phyloP scores from a whole-genome alignment of 2,797 vertebrate species.

The Neoniphon sammara region DNA sequence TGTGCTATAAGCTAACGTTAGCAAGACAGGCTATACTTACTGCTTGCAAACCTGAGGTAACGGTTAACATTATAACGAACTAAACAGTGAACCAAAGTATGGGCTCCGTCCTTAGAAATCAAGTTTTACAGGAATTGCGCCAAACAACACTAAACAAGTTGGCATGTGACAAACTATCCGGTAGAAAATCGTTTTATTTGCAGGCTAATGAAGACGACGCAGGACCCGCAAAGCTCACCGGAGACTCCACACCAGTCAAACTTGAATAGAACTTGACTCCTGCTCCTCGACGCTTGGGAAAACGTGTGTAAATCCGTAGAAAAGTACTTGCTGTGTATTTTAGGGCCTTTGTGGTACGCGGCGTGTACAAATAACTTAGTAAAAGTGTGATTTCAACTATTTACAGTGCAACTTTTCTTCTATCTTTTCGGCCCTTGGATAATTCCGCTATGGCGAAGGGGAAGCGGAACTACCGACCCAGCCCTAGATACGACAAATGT shows the following conservation, averaged over 20 bases:
- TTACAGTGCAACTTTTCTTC: constrained; percentile 74
- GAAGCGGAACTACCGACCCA: constrained; percentile 84
- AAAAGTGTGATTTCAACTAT: constrained; percentile 56
- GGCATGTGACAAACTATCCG: background rate
- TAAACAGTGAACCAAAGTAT: background rate
- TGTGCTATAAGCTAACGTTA: constrained; percentile 71
- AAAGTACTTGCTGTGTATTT: constrained; percentile 31
- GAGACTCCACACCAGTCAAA: constrained; percentile 66
- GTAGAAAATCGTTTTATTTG: constrained; percentile 24
- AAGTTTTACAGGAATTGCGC: background rate
- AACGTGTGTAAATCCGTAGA: constrained; percentile 44
- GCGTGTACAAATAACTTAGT: constrained; percentile 20
- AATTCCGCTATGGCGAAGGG: constrained; percentile 79
- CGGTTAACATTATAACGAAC: background rate
- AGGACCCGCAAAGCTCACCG: constrained; percentile 68
- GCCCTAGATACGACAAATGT: constrained; percentile 57
- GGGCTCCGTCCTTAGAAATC: background rate
- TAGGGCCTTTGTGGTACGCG: background rate
- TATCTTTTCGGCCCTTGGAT: constrained; percentile 69
- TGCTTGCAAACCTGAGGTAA: background rate
- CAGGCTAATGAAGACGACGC: constrained; percentile 52
- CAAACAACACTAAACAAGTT: background rate
- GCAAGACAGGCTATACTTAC: constrained; percentile 52
- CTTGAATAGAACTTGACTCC: constrained; percentile 63
- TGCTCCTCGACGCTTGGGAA: constrained; percentile 39